Evolutionary conservation across 2,888 invertebrate species (phyloP).

Genomic region (Hyppa rectilinea): DNA sequence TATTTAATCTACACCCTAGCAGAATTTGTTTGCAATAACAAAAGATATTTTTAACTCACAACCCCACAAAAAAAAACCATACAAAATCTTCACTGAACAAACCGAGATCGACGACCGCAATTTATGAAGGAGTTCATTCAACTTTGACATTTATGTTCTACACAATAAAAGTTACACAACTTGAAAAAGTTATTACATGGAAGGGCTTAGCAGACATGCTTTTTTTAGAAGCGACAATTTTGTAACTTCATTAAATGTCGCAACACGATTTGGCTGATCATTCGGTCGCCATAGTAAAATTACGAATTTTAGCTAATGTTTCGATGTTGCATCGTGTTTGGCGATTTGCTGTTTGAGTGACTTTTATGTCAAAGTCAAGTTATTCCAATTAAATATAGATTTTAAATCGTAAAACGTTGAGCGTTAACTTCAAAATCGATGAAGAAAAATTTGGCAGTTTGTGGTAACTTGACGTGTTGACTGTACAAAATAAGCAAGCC

Average conservation of each 20-base stretch:
- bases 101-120: conserved; percentile 1
- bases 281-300: background rate
- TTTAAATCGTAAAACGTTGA: too few relatives aligned
- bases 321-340: background rate
- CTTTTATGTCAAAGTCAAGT: background rate
- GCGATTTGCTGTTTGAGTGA: background rate
- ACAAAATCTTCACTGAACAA: conserved; percentile 47
- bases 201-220: conserved; percentile 15
- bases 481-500: too few relatives aligned
- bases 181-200: conserved; percentile 35
- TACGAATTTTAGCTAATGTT: background rate
- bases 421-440: too few relatives aligned
- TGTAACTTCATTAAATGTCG: background rate
- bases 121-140: conserved; percentile 17
- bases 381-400: too few relatives aligned
- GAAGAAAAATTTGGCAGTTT: too few relatives aligned
- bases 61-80: conserved; percentile 16
- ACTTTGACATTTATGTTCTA: conserved; percentile 38
- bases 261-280: background rate
- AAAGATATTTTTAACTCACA: conserved; percentile 16
- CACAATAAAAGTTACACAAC: conserved; percentile 15
- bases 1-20: background rate
- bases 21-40: conserved; percentile 3
- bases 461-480: too few relatives aligned
- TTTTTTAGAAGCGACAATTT: background rate